phyloP scores from a whole-genome alignment of 2,113 vertebrate species.

The Anhinga anhinga region DNA sequence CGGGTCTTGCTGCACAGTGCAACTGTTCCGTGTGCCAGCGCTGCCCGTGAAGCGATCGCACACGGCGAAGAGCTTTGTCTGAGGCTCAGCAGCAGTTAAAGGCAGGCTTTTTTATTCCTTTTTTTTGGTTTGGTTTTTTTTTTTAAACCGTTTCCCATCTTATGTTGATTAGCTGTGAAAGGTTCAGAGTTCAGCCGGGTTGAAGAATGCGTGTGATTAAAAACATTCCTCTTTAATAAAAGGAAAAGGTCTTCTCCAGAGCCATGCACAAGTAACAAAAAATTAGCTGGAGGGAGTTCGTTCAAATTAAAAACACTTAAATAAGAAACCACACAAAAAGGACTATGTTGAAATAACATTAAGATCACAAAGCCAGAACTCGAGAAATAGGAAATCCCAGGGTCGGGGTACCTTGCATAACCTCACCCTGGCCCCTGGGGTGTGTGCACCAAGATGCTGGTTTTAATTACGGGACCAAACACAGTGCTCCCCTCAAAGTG shows the following conservation, averaged over 20 bases:
- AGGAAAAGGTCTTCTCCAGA: conserved; percentile 3
- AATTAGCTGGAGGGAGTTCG: conserved; percentile 24
- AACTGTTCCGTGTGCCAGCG: not conserved
- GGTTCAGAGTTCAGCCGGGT: conserved; percentile 28
- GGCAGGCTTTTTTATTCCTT: not conserved
- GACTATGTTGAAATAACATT: not conserved
- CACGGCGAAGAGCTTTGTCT: not conserved
- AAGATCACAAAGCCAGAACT: not conserved
- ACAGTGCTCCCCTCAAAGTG: accelerated
- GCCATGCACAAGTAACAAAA: not conserved
- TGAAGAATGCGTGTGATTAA: not conserved
- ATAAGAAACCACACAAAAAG: conserved; percentile 37
- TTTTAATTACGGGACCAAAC: not conserved
- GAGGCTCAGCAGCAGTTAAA: not conserved
- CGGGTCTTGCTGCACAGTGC: not conserved
- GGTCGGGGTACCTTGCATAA: not conserved
- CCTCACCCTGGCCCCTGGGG: not conserved
- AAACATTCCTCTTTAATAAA: not conserved
- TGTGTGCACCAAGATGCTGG: accelerated
- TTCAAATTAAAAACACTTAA: conserved; percentile 42
- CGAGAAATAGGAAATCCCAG: conserved; percentile 19
- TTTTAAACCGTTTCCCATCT: not conserved
- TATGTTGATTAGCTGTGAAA: not conserved
- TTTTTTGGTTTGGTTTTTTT: not conserved
- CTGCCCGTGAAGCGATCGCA: not conserved